These are phyloP conservation scores for Anarhynchus alexandrinus DNA, from an alignment of 2,113 vertebrate genomes.

Conservation along the genomic window DNA sequence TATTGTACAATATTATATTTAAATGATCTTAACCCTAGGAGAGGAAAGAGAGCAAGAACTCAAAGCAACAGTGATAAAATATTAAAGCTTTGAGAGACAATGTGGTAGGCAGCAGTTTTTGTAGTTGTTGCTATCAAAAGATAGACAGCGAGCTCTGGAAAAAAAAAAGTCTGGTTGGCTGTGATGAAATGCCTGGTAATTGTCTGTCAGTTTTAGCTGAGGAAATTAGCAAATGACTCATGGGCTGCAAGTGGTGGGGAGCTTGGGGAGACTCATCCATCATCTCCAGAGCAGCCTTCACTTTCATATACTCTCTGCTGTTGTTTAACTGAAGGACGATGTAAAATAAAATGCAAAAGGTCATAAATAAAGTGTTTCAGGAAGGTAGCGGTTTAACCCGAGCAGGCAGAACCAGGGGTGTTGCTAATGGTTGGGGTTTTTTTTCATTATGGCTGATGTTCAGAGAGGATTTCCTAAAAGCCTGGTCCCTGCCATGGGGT, in stretches of 20 bases:
- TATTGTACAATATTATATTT: background rate
- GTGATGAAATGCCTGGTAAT: background rate
- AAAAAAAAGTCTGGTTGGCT: background rate
- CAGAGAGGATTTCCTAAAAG: background rate
- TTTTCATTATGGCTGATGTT: background rate
- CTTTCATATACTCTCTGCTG: background rate
- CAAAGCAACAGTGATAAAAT: background rate
- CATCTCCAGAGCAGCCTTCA: background rate
- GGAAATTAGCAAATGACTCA: constrained; percentile 39
- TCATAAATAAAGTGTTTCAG: background rate
- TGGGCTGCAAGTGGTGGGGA: background rate
- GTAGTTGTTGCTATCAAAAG: background rate
- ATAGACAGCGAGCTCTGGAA: background rate
- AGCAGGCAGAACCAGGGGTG: background rate
- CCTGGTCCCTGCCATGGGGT: background rate
- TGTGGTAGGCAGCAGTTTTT: background rate
- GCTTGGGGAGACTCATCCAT: background rate
- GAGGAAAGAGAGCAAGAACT: background rate
- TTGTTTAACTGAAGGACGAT: background rate
- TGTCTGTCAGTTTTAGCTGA: constrained; percentile 39
- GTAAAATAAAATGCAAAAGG: constrained; percentile 15
- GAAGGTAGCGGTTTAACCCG: background rate
- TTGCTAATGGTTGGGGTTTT: background rate
- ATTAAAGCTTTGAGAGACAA: background rate
- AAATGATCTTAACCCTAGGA: background rate